phyloP scores from a whole-genome alignment of 2,888 invertebrate species.

The Lacanobia oleracea region DNA sequence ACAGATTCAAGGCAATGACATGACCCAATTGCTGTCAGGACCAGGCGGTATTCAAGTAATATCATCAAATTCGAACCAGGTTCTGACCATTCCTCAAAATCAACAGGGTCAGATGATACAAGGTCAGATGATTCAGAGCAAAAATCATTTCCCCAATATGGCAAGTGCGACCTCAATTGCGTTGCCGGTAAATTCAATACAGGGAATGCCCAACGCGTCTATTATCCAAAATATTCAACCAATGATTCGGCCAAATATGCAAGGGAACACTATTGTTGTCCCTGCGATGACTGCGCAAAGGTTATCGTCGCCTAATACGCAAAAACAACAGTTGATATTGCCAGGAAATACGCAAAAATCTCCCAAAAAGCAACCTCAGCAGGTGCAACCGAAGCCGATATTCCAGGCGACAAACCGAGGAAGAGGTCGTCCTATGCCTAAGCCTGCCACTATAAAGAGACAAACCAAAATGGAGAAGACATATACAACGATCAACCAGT shows the following conservation, averaged over 20 bases:
- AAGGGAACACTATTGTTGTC: constrained; percentile 87
- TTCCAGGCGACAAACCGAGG: constrained; percentile 86
- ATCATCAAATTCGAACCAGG: constrained; percentile 89
- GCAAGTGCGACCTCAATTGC: constrained; percentile 88
- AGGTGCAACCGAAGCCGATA: constrained; percentile 88
- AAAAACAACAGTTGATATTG: constrained; percentile 87
- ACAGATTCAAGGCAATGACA: constrained; percentile 86
- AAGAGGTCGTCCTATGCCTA: constrained; percentile 86
- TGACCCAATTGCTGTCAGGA: constrained; percentile 86
- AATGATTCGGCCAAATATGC: constrained; percentile 87
- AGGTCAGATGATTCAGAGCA: constrained; percentile 84
- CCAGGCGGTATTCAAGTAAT: constrained; percentile 88
- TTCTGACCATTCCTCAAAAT: constrained; percentile 86
- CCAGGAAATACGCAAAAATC: constrained; percentile 86
- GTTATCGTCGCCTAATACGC: constrained; percentile 84
- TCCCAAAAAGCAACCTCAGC: constrained; percentile 86
- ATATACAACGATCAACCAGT: constrained; percentile 86
- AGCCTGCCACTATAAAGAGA: constrained; percentile 86
- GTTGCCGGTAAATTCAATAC: constrained; percentile 87
- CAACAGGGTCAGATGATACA: constrained; percentile 79
- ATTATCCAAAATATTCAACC: constrained; percentile 89
- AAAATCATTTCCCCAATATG: constrained; percentile 88
- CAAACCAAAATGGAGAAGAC: constrained; percentile 89
- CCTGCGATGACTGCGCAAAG: constrained; percentile 87
- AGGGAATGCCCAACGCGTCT: constrained; percentile 86